Evolutionary conservation across 2,113 vertebrate species (phyloP).

Genomic region (Jaculus jaculus): DNA sequence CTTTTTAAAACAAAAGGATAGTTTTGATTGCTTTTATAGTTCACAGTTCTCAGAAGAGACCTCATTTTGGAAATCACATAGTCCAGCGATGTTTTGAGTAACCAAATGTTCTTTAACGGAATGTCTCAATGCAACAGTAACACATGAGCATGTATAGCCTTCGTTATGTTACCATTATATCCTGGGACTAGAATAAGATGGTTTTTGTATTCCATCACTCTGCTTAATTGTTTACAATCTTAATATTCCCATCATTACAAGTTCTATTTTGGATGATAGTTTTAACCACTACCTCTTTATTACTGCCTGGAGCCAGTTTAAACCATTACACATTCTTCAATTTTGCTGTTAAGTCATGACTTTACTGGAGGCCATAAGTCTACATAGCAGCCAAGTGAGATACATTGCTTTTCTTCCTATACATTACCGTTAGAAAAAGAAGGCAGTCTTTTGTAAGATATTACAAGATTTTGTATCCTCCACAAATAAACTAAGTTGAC

Average conservation of each 20-base stretch:
- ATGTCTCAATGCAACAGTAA: conserved; percentile 88
- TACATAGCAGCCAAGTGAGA: conserved; percentile 93
- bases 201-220: conserved; percentile 89
- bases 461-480: conserved; percentile 93
- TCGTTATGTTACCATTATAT: conserved; percentile 89
- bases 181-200: conserved; percentile 88
- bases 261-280: conserved; percentile 85
- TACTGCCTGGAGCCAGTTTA: conserved; percentile 93
- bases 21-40: conserved; percentile 77
- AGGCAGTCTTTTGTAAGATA: conserved; percentile 92
- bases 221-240: conserved; percentile 89
- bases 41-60: conserved; percentile 78
- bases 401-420: conserved; percentile 87
- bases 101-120: conserved; percentile 58
- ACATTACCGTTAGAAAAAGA: conserved; percentile 93
- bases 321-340: conserved; percentile 93
- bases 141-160: conserved; percentile 91
- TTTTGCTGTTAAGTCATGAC: conserved; percentile 90
- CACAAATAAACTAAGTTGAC: conserved; percentile 93
- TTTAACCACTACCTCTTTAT: conserved; percentile 92
- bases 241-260: conserved; percentile 88
- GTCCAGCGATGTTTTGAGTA: conserved; percentile 74
- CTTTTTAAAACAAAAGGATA: conserved; percentile 71
- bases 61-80: conserved; percentile 69
- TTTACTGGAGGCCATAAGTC: conserved; percentile 93